These are phyloP conservation scores for Cololabis saira DNA, from an alignment of 2,113 vertebrate species.

Conservation along the genomic window DNA sequence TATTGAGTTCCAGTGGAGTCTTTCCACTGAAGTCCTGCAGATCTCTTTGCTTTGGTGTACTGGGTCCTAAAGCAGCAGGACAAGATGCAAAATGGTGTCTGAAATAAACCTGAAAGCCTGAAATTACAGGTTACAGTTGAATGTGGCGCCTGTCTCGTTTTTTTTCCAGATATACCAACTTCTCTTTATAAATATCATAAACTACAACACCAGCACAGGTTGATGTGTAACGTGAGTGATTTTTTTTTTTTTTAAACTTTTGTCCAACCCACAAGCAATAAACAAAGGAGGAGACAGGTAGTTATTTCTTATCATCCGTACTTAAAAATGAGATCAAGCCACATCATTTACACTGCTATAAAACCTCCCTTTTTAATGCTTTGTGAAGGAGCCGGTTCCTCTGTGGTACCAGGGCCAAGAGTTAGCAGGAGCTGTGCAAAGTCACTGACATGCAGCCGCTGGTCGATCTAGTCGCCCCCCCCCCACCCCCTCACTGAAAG, in stretches of 20 bases:
- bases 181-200: background rate
- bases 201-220: slow-evolving; percentile 23
- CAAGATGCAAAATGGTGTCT: slow-evolving; percentile 37
- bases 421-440: slow-evolving; percentile 26
- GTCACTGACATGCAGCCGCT: slow-evolving; percentile 17
- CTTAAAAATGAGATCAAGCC: slow-evolving; percentile 23
- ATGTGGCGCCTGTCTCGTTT: slow-evolving; percentile 6
- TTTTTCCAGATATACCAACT: background rate
- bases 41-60: slow-evolving; percentile 36
- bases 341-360: slow-evolving; percentile 40
- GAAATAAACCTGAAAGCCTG: slow-evolving; percentile 20
- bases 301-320: slow-evolving; percentile 6
- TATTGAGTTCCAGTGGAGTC: slow-evolving; percentile 39
- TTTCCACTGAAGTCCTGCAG: slow-evolving; percentile 54
- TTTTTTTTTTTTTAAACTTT: slow-evolving; percentile 4
- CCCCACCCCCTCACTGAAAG: slow-evolving; percentile 39
- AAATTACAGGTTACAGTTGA: slow-evolving; percentile 12
- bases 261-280: slow-evolving; percentile 26
- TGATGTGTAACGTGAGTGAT: slow-evolving; percentile 22
- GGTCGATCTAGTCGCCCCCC: slow-evolving; percentile 26
- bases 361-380: slow-evolving; percentile 31
- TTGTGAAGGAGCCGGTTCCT: slow-evolving; percentile 37
- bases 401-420: slow-evolving; percentile 35
- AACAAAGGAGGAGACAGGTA: slow-evolving; percentile 19
- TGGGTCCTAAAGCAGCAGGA: slow-evolving; percentile 48